A percentile compares a stretch with the other conserved stretches of the same genome.
phyloP scores from a whole-genome alignment of 2,888 invertebrate genomes.

The Subacronicta megacephala region DNA sequence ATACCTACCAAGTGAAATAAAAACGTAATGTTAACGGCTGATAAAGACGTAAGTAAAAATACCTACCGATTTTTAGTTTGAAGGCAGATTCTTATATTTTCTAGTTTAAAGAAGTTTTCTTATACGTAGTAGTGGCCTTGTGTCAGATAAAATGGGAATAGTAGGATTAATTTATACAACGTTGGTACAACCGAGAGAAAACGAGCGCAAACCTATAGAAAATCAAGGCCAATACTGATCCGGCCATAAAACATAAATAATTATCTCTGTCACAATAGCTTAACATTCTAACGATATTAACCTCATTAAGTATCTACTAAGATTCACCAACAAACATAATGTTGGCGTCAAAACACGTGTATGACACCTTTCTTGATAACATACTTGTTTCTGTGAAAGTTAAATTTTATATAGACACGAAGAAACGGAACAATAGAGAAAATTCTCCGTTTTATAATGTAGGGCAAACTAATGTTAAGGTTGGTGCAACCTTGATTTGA shows the following conservation, averaged over 20 bases:
- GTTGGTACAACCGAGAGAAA: conserved; percentile 35
- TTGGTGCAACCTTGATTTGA: no score
- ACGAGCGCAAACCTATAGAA: conserved; percentile 31
- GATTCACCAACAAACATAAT: conserved; percentile 21
- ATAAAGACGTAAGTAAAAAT: no score
- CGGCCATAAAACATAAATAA: conserved; percentile 46
- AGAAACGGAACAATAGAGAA: conserved; percentile 39
- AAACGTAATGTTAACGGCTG: no score
- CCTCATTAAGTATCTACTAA: conserved; percentile 21
- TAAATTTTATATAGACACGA: conserved; percentile 21
- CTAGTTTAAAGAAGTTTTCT: conserved; percentile 15
- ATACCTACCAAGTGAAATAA: no score
- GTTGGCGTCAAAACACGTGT: conserved; percentile 30
- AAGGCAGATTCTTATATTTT: conserved; percentile 4
- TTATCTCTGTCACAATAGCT: conserved; percentile 38
- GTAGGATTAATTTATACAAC: conserved; percentile 34
- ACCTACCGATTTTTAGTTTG: background rate
- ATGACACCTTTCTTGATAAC: conserved; percentile 38
- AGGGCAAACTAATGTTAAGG: conserved; percentile 4
- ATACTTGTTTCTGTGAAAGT: conserved; percentile 44
- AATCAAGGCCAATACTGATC: conserved; percentile 46
- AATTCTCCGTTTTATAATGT: conserved; percentile 38
- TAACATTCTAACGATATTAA: conserved; percentile 30
- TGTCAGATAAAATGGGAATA: conserved; percentile 37
- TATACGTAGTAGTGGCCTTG: conserved; percentile 8